Evolutionary conservation across 2,113 vertebrate species (phyloP).

Genomic region (Cyanoramphus novaezelandiae): DNA sequence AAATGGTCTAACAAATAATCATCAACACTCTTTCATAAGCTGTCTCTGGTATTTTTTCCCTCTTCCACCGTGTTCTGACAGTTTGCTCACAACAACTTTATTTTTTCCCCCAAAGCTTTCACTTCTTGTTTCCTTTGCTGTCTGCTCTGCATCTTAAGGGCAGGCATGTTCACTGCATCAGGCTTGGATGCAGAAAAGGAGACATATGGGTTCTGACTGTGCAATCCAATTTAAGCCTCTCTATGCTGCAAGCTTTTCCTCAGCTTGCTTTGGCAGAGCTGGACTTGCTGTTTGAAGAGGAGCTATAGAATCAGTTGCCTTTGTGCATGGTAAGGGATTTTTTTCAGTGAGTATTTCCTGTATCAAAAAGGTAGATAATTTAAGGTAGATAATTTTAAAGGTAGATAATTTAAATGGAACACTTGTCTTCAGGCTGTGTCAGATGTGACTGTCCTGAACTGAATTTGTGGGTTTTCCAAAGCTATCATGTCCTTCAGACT

Average conservation of each 20-base stretch:
- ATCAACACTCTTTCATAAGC: neutral
- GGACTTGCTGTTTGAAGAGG: neutral
- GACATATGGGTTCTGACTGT: neutral
- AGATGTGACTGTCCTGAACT: neutral
- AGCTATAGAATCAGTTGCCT: neutral
- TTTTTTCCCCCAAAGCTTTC: neutral
- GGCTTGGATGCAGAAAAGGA: neutral
- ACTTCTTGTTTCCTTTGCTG: neutral
- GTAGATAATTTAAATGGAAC: neutral
- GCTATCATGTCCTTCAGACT: neutral
- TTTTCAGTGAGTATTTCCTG: neutral
- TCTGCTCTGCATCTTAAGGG: neutral
- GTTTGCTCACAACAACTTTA: neutral
- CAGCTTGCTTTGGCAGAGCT: neutral
- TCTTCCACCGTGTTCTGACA: neutral
- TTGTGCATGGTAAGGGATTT: neutral
- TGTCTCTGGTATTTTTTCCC: neutral
- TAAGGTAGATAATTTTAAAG: neutral
- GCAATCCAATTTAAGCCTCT: neutral
- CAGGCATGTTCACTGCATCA: neutral
- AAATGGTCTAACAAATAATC: neutral
- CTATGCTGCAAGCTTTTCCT: neutral
- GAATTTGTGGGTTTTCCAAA: neutral
- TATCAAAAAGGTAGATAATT: neutral
- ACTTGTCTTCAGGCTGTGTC: neutral